Conservation (phyloP, 2,113 vertebrate genomes). For the Colistium nudipinnis region DNA sequence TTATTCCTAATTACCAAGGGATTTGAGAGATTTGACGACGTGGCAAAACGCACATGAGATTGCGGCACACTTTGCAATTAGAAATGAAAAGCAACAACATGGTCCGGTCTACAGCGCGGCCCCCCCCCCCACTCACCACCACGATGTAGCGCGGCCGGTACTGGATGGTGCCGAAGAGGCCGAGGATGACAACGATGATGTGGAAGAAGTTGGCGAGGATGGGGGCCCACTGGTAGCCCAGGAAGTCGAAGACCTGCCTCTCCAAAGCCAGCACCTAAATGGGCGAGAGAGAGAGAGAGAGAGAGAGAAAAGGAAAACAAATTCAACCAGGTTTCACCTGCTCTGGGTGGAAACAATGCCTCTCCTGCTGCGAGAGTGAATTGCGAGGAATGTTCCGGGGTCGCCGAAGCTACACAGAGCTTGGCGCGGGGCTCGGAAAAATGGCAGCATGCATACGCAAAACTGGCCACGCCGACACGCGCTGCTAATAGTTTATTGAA, state of each 20-base stretch:
- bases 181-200: slow-evolving; percentile 89
- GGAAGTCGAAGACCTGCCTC: slow-evolving; percentile 92
- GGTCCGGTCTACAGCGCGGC: background rate
- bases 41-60: slow-evolving; percentile 55
- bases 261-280: slow-evolving; percentile 87
- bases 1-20: slow-evolving; percentile 71
- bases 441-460: background rate
- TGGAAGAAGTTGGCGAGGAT: slow-evolving; percentile 93
- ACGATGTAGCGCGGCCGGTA: slow-evolving; percentile 88
- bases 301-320: slow-evolving; percentile 12
- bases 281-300: slow-evolving; percentile 2
- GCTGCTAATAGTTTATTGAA: slow-evolving; percentile 3
- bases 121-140: slow-evolving; percentile 85
- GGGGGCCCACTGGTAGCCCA: slow-evolving; percentile 93
- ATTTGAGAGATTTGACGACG: slow-evolving; percentile 74
- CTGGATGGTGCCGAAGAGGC: slow-evolving; percentile 91
- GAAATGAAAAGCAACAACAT: slow-evolving; percentile 42
- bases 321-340: background rate
- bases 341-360: background rate
- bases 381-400: background rate
- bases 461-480: background rate
- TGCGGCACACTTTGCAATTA: slow-evolving; percentile 30
- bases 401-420: background rate
- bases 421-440: too few relatives aligned
- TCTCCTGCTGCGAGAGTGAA: background rate